phyloP scores from a whole-genome alignment of 2,888 invertebrate genomes.

The Melieria omissa region DNA sequence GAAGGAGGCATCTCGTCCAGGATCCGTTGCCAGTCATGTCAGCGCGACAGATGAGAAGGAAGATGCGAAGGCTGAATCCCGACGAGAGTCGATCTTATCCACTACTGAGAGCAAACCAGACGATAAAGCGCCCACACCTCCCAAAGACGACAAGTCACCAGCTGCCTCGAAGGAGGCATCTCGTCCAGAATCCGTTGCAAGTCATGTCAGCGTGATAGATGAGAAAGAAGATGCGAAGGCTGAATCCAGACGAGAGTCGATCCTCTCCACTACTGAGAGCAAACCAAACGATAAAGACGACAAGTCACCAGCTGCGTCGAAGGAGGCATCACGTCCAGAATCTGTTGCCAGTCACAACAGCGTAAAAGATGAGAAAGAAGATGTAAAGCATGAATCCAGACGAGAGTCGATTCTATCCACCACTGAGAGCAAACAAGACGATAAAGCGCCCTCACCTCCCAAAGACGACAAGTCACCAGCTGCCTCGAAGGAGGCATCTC shows the following conservation, averaged over 20 bases:
- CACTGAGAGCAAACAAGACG: conserved; percentile 25
- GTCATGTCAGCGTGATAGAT: conserved; percentile 20
- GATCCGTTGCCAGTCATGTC: too few relatives aligned
- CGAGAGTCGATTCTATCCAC: not conserved
- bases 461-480: conserved; percentile 36
- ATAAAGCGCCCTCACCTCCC: conserved; percentile 31
- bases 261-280: conserved; percentile 14
- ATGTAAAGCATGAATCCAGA: conserved; percentile 7
- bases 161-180: conserved; percentile 21
- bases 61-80: too few relatives aligned
- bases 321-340: conserved; percentile 20
- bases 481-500: conserved; percentile 31
- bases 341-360: conserved; percentile 16
- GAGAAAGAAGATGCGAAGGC: conserved; percentile 3
- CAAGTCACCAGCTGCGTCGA: conserved; percentile 15
- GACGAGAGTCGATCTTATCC: too few relatives aligned
- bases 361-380: conserved; percentile 25
- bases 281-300: conserved; percentile 21
- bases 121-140: not conserved
- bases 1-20: too few relatives aligned
- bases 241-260: not conserved
- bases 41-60: too few relatives aligned
- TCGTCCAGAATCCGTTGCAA: conserved; percentile 7
- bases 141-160: conserved; percentile 27
- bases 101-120: too few relatives aligned